Percentiles rank a stretch among this genome's conserved stretches.
These are phyloP conservation scores for Atherinomorus stipes DNA, from an alignment of 2,113 vertebrate genomes.

Conservation along the genomic window DNA sequence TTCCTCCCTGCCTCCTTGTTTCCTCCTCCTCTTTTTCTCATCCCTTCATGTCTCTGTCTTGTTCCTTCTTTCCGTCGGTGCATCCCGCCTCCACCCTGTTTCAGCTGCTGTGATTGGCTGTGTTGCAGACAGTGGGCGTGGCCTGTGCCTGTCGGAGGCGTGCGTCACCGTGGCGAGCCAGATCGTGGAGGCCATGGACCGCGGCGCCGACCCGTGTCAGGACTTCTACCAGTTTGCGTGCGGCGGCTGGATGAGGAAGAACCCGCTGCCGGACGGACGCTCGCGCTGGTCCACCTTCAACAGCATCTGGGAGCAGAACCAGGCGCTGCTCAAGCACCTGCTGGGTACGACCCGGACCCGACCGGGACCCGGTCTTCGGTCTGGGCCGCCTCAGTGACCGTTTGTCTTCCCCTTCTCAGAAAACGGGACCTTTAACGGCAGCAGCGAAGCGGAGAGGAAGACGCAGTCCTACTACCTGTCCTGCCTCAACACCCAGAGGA, in stretches of 20 bases:
- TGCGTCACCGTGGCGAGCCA: constrained; percentile 93
- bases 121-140: constrained; percentile 83
- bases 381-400: too few species aligned
- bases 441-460: constrained; percentile 95
- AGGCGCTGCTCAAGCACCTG: constrained; percentile 95
- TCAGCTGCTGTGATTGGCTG: constrained; percentile 7
- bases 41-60: neutral
- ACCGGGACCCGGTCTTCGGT: too few species aligned
- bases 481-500: constrained; percentile 92
- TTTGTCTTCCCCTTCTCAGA: constrained; percentile 67
- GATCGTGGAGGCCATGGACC: constrained; percentile 94
- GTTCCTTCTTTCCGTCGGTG: neutral
- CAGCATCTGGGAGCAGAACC: constrained; percentile 98
- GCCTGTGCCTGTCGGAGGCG: constrained; percentile 90
- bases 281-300: constrained; percentile 99
- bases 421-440: constrained; percentile 94
- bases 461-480: constrained; percentile 95
- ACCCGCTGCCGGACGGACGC: constrained; percentile 92
- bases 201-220: constrained; percentile 88
- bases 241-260: constrained; percentile 95
- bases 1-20: neutral
- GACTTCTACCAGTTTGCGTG: constrained; percentile 98
- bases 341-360: constrained; percentile 84
- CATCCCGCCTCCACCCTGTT: neutral
- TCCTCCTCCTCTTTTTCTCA: neutral